Conservation (phyloP, 2,113 vertebrate genomes). For the Laterallus jamaicensis region DNA sequence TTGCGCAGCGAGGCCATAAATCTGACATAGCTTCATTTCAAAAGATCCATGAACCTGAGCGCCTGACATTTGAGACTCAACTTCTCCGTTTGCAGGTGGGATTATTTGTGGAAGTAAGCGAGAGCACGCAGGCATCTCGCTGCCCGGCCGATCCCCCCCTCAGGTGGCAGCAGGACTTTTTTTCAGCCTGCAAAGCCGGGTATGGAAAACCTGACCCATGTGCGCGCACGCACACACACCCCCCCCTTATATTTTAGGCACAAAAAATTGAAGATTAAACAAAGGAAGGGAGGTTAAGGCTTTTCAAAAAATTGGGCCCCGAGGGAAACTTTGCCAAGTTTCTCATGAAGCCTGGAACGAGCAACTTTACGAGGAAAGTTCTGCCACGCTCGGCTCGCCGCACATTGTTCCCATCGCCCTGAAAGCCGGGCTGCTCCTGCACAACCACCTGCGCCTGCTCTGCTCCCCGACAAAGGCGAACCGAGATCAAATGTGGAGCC, state of each 20-base stretch:
- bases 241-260: background rate
- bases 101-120: conserved; percentile 54
- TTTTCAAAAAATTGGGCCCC: background rate
- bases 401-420: conserved; percentile 4
- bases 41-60: conserved; percentile 17
- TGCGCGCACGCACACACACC: background rate
- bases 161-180: conserved; percentile 46
- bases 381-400: background rate
- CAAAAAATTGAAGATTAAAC: conserved; percentile 36
- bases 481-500: conserved; percentile 30
- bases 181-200: background rate
- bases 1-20: background rate
- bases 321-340: conserved; percentile 51
- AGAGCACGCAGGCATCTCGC: conserved; percentile 44
- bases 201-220: conserved; percentile 14
- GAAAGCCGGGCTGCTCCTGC: background rate
- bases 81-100: conserved; percentile 60
- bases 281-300: conserved; percentile 29
- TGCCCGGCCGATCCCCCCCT: background rate
- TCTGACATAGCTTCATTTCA: conserved; percentile 44
- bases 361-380: conserved; percentile 39
- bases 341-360: background rate
- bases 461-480: background rate
- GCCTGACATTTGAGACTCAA: conserved; percentile 54
- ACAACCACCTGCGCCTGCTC: background rate